These are phyloP conservation scores for Gymnothorax javanicus DNA, from an alignment of 2,797 vertebrate genomes.

Conservation along the genomic window DNA sequence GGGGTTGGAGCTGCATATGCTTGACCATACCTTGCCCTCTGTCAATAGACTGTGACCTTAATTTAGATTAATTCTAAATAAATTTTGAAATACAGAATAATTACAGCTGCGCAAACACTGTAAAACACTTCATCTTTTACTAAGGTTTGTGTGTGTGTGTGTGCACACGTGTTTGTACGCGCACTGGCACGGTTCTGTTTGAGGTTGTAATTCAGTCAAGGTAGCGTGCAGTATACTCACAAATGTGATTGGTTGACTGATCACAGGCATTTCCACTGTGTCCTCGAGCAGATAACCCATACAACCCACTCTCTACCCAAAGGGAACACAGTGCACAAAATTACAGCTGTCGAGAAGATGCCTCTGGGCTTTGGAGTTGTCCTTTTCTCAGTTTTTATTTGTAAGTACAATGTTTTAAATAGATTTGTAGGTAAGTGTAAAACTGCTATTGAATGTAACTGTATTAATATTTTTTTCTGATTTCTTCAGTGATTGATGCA, in stretches of 20 bases:
- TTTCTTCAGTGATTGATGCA: not conserved
- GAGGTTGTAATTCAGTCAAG: not conserved
- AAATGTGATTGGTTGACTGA: not conserved
- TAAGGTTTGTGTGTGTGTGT: not conserved
- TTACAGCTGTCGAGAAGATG: not conserved
- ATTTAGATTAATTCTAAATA: not conserved
- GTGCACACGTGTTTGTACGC: too few relatives aligned
- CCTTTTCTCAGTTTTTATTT: constrained; percentile 2
- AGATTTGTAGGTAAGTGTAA: not conserved
- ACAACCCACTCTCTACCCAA: not conserved
- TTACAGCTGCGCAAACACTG: not conserved
- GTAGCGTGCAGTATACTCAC: not conserved
- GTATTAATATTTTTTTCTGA: not conserved
- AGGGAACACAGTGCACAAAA: not conserved
- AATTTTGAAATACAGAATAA: not conserved
- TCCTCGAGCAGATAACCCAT: not conserved
- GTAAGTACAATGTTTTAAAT: not conserved
- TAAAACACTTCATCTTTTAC: not conserved
- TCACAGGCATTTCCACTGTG: not conserved
- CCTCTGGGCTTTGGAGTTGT: not conserved
- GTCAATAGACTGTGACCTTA: not conserved
- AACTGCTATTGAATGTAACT: not conserved
- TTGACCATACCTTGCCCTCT: not conserved
- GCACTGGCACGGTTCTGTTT: too few relatives aligned
- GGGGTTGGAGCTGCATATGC: not conserved